Evolutionary conservation across 2,888 invertebrate genomes (phyloP), one percentile per base, ranked within the genome.

Genomic region (Trypoxylon attenuatum): DNA sequence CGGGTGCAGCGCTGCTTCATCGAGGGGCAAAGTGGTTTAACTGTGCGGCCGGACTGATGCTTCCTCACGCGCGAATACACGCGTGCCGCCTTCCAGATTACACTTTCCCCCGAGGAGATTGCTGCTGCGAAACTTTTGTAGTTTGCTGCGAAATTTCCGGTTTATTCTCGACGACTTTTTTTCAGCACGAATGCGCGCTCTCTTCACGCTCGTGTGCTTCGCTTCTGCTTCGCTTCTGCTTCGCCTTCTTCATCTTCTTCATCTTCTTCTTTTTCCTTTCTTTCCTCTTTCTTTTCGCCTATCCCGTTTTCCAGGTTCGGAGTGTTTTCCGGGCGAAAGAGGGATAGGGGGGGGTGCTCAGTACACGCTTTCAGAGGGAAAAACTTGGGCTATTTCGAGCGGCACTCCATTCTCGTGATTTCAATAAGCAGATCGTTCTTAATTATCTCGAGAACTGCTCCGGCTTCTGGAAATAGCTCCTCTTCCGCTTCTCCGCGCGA

Each of bases 371-470:
- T n/a, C n/a, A n/a, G 33, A 33, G n/a, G 25, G 16, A 41, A 47
- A 60, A 62, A 19, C 45, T 62, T 29, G 19, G 10, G 38, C 39
- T 23, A 19, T 50, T 33, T 50, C 22, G 22, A 15, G 13, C 21
- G 39, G 22, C 22, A 22, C 13, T 50, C 15, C 39, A 22, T 50
- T 39, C 47, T 29, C 16, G 22, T 47, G 42, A 52, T 62, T 49
- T 38, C 46, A 23, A 52, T 49, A 18, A 55, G 10, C 41, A 15
- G 23, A 46, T 50, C 10, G 15, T 25, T 10, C n/a, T 10, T 63
- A 58, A 63, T 58, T 56, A 52, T 50, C 45, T 23, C 45, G 2
- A 10, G 6, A n/a, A 16, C 39, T 49, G 33, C 43, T 43, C 22
- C 1, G 10, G 22, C 45, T 52, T 23, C 19, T 22, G 13, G 2